A percentile compares a stretch with the other conserved stretches of the same genome.
Conservation (phyloP, 2,113 vertebrate species). For the Cebidichthys violaceus region DNA sequence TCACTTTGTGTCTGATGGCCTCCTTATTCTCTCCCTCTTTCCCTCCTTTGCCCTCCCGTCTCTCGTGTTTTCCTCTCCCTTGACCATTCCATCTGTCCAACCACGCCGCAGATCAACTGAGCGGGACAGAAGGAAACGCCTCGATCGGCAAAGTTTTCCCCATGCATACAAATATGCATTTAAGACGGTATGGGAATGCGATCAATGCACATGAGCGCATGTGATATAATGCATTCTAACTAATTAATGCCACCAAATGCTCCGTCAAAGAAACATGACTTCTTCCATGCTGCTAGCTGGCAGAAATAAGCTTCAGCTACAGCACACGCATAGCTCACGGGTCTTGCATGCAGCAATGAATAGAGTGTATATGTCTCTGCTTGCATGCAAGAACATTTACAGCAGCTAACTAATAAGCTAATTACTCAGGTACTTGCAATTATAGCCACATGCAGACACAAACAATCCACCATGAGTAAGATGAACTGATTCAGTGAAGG, state of each 20-base stretch:
- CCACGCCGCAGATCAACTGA: background rate
- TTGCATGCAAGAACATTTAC: slow-evolving; percentile 2
- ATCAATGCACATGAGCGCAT: background rate
- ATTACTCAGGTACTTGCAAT: background rate
- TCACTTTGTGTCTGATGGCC: background rate
- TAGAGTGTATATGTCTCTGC: background rate
- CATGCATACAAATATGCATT: slow-evolving; percentile 5
- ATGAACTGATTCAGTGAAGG: background rate
- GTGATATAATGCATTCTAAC: slow-evolving; percentile 18
- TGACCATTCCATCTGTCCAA: slow-evolving; percentile 10
- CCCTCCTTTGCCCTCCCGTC: background rate
- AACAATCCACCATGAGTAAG: background rate
- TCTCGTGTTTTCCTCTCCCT: slow-evolving; percentile 10
- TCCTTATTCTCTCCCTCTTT: background rate
- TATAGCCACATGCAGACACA: background rate
- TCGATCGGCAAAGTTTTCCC: background rate
- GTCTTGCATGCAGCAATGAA: background rate
- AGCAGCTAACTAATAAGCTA: background rate
- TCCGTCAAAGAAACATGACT: slow-evolving; percentile 47
- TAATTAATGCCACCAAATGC: slow-evolving; percentile 41
- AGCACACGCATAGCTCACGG: background rate
- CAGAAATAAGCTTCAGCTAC: slow-evolving; percentile 28
- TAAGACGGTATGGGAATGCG: background rate
- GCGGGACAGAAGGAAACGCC: slow-evolving; percentile 5
- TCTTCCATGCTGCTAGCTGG: slow-evolving; percentile 20